phyloP scores from a whole-genome alignment of 2,113 vertebrate species.

The Thunnus thynnus region DNA sequence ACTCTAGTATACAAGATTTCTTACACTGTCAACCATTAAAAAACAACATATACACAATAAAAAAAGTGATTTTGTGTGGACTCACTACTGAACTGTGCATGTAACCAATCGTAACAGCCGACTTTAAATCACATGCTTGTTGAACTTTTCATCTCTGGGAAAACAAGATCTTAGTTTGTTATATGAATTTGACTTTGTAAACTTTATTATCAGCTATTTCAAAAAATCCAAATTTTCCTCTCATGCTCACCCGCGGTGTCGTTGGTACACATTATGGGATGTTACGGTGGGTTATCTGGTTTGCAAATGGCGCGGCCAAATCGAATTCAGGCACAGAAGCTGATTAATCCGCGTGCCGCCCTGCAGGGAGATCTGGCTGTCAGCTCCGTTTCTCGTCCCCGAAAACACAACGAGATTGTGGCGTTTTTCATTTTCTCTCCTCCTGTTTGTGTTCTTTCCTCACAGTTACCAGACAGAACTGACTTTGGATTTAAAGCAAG shows the following conservation, averaged over 20 bases:
- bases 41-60: no score
- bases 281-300: slow-evolving; percentile 2
- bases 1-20: no score
- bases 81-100: no score
- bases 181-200: background rate
- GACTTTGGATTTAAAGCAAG: slow-evolving; percentile 1
- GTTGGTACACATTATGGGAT: background rate
- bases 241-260: background rate
- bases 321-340: background rate
- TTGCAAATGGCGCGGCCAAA: background rate
- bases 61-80: no score
- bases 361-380: slow-evolving; percentile 29
- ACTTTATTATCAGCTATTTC: background rate
- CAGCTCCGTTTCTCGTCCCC: background rate
- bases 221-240: background rate
- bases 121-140: no score
- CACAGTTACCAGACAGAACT: background rate
- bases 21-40: no score
- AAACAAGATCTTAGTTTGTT: background rate
- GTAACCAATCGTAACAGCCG: no score
- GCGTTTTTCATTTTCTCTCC: background rate
- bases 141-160: background rate
- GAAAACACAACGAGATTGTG: background rate
- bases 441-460: background rate
- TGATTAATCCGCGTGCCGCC: background rate